Evolutionary conservation across 2,888 invertebrate species (phyloP).

Genomic region (Idaea dimidiata): DNA sequence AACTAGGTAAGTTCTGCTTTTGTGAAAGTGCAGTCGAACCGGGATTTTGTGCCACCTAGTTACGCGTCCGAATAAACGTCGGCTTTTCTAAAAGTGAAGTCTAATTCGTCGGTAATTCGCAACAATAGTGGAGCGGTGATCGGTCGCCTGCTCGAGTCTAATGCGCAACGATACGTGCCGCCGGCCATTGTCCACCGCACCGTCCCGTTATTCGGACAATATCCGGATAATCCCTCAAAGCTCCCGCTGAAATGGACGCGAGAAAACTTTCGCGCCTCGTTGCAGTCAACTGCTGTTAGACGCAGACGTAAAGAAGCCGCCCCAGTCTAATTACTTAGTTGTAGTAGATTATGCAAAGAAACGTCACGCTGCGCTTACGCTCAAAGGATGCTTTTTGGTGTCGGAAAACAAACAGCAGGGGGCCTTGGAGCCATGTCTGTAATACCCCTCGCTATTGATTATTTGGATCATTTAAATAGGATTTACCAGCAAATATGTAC

Average conservation of each 20-base stretch:
- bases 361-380: conserved; percentile 53
- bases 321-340: conserved; percentile 58
- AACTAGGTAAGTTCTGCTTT: conserved; percentile 26
- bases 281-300: conserved; percentile 63
- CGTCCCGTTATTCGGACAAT: conserved; percentile 72
- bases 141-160: conserved; percentile 60
- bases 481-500: conserved; percentile 22
- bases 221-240: conserved; percentile 72
- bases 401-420: conserved; percentile 72
- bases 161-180: conserved; percentile 74
- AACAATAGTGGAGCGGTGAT: conserved; percentile 59
- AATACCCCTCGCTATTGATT: conserved; percentile 22
- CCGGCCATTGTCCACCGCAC: conserved; percentile 50
- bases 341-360: conserved; percentile 68
- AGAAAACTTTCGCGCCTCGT: conserved; percentile 72
- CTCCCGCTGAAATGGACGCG: conserved; percentile 64
- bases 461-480: conserved; percentile 39
- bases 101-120: conserved; percentile 75
- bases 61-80: conserved; percentile 63
- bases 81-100: conserved; percentile 59
- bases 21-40: conserved; percentile 45
- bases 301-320: conserved; percentile 59
- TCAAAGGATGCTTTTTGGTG: conserved; percentile 51
- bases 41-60: conserved; percentile 67
- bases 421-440: conserved; percentile 28